Evolutionary conservation across 2,888 invertebrate species (phyloP).

Genomic region (Cheilosia vulpina): DNA sequence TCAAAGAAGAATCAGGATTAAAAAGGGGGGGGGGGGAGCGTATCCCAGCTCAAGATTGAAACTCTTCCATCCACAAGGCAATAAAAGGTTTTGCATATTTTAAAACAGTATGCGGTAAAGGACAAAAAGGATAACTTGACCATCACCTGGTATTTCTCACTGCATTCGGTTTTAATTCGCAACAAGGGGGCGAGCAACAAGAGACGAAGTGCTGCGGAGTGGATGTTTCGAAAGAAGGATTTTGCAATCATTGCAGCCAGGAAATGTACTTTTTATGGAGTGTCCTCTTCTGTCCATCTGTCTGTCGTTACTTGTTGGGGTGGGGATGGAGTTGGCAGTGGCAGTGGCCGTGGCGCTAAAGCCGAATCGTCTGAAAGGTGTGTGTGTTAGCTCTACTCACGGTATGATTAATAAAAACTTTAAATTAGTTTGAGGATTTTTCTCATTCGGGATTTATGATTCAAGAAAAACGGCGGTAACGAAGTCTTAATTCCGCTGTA

Average conservation of each 20-base stretch:
- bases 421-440: slow-evolving; percentile 64
- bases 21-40: slow-evolving; percentile 9
- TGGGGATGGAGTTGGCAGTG: not conserved
- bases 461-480: not conserved
- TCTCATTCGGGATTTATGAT: slow-evolving; percentile 46
- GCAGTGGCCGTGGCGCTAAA: not conserved
- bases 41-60: slow-evolving; percentile 47
- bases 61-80: slow-evolving; percentile 49
- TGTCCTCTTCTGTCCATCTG: slow-evolving; percentile 36
- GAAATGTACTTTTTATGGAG: slow-evolving; percentile 54
- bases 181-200: slow-evolving; percentile 8
- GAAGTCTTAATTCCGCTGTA: slow-evolving; percentile 55
- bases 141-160: slow-evolving; percentile 71
- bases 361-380: slow-evolving; percentile 29
- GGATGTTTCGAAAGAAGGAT: slow-evolving; percentile 52
- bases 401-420: slow-evolving; percentile 47
- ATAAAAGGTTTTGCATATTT: slow-evolving; percentile 75
- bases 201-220: not conserved
- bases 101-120: slow-evolving; percentile 39
- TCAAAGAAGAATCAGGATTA: not conserved
- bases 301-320: slow-evolving; percentile 4
- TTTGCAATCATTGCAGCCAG: slow-evolving; percentile 61
- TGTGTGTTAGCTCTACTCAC: not conserved
- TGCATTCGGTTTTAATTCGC: slow-evolving; percentile 50
- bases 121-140: slow-evolving; percentile 52